A percentile compares a stretch with the other conserved stretches of the same genome.
phyloP scores from a whole-genome alignment of 2,888 invertebrate genomes.

The Eristalis tenax region DNA sequence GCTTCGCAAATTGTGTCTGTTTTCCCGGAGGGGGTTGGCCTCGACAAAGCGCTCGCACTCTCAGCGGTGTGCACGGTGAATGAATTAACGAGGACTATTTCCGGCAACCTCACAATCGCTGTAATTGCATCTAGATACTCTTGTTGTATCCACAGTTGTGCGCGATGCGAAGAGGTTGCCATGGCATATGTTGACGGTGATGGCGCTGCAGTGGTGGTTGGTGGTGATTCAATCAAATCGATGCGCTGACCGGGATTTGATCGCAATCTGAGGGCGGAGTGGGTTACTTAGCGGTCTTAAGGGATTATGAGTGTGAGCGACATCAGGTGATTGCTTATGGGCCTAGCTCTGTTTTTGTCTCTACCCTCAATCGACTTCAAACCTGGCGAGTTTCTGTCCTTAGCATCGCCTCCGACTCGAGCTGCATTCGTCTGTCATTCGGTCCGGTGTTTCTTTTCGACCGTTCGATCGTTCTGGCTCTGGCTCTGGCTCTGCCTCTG shows the following conservation, averaged over 20 bases:
- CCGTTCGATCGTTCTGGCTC: no score
- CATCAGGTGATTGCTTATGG: not conserved
- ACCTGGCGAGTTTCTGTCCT: no score
- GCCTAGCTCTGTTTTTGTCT: no score
- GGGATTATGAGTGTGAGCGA: not conserved
- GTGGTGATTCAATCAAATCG: not conserved
- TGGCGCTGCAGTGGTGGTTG: not conserved
- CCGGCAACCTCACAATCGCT: conserved; percentile 63
- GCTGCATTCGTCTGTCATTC: no score
- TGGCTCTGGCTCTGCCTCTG: no score
- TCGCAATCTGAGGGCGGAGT: not conserved
- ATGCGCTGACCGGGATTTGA: not conserved
- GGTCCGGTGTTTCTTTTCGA: no score
- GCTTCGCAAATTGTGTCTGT: conserved; percentile 54
- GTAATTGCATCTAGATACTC: conserved; percentile 47
- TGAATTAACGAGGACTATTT: conserved; percentile 68
- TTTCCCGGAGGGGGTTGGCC: conserved; percentile 57
- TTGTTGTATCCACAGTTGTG: conserved; percentile 27
- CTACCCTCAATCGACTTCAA: no score
- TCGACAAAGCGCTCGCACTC: conserved; percentile 36
- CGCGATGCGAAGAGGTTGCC: not conserved
- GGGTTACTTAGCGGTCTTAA: not conserved
- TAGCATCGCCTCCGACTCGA: no score
- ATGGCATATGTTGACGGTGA: not conserved
- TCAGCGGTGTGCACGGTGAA: conserved; percentile 47